Base-by-base conservation (phyloP, 2,888 invertebrate species). In the Andrena flavipes region DNA sequence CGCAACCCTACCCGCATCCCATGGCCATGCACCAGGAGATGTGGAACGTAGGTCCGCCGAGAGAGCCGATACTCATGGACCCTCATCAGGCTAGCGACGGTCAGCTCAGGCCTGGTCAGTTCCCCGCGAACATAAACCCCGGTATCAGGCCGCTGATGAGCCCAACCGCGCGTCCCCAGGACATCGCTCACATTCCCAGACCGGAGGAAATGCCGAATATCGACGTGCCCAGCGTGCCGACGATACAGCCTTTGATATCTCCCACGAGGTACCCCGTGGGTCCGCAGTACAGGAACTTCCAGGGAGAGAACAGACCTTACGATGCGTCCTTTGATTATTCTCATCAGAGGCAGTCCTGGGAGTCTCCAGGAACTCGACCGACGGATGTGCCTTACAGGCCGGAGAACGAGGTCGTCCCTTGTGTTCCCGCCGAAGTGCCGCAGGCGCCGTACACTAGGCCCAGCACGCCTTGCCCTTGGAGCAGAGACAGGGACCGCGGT, bases 331-430 rank as follows among this genome's bases (percentile, higher is more conserved):
- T 88, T 33, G 90, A 91, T 5, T 90, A 88, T 67, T 33, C 88
- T 5, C 90, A 89, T 33, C 80, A 73, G 20, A 76, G 91, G 35
- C 87, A 84, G 23, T 59, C 85, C 0, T 90, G 90, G 90, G 91
- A 91, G 2, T 8, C 71, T 0, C 51, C 54, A 0, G 10, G 49
- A 2, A 30, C 7, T 6, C 80, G 85, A 8, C 5, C 77, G 2
- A 70, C 20, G 10, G 85, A 86, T 0, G 4, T 35, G 7, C 33
- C 82, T 2, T 85, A 85, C 33, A 65, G 83, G 10, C n/a, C 71
- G 16, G 88, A 88, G 20, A 74, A 64, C 23, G 86, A 86, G 13
- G 70, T 70, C 2, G 70, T 70, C 2, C 63, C 84, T 5, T 85
- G 85, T 51, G 70, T 62, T 0, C 49, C 80, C 0, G 2, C 59